Evolutionary conservation across 2,888 invertebrate genomes (phyloP), one percentile per base, ranked within the genome.

Genomic region (Phania funesta): DNA sequence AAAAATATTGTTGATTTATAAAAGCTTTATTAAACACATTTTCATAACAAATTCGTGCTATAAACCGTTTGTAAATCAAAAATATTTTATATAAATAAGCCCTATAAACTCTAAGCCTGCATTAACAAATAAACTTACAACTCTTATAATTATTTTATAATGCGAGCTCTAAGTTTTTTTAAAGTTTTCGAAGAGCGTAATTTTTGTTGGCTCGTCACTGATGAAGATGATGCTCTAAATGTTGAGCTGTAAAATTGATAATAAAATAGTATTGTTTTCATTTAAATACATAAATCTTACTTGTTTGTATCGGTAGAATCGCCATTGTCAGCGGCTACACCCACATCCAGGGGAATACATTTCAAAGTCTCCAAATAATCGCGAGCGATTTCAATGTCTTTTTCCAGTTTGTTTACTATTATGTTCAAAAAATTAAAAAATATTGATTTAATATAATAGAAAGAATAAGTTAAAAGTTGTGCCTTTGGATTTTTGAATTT

Each of bases 381-480:
- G 46, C 87, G 87, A 2, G 89, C 89, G 35, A 84, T 87, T 67
- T 88, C 86, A 78, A 90, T 87, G 26, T 90, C 90, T 3, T 83
- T 86, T 56, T 90, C 90, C 20, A 90, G 83, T 13, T 87, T 86
- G 71, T 82, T 84, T 38, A 90, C 90, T 90, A 35, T 11, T 80
- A 79, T n/a, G n/a, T 50, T 62, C 35, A 48, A 26, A 24, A 58
- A 9, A 46, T 3, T 5, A 44, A 18, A 4, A 44, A 29, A 6
- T 29, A 29, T 6, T 29, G 7, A 6, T 29, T 29, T 18, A 44
- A n/a, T n/a, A n/a, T n/a, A n/a, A n/a, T n/a, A n/a, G n/a, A n/a
- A n/a, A n/a, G n/a, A n/a, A n/a, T n/a, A n/a, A n/a, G n/a, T n/a
- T n/a, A n/a, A n/a, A n/a, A n/a, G n/a, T n/a, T n/a, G n/a, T n/a